Conservation (phyloP, 2,113 vertebrate genomes). For the Ceratotherium simum region DNA sequence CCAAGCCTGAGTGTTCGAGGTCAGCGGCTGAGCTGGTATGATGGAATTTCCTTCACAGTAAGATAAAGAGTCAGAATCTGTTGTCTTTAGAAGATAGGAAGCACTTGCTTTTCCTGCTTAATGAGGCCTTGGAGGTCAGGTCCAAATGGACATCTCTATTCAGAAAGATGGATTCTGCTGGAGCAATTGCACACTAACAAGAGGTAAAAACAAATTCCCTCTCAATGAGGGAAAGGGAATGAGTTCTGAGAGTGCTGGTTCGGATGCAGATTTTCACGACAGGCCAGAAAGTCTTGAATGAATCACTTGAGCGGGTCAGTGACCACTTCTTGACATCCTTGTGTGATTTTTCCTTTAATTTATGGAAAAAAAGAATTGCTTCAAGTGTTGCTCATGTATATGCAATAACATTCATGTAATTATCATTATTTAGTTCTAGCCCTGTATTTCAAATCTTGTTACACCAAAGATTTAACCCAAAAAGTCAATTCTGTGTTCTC, state of each 20-base stretch:
- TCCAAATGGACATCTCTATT: neutral
- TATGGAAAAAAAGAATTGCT: neutral
- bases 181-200: neutral
- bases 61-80: slow-evolving; percentile 39
- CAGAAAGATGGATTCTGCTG: neutral
- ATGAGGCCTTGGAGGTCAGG: neutral
- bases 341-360: slow-evolving; percentile 29
- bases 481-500: neutral
- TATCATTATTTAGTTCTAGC: neutral
- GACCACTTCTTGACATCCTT: neutral
- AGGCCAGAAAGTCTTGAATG: neutral
- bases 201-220: neutral
- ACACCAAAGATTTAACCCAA: neutral
- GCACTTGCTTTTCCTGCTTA: neutral
- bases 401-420: neutral
- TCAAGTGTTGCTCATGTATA: neutral
- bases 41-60: slow-evolving; percentile 48
- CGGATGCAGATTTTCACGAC: neutral
- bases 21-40: neutral
- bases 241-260: neutral
- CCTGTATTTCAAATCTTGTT: slow-evolving; percentile 23
- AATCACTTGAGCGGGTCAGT: neutral
- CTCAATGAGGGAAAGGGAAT: neutral
- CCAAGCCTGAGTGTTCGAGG: neutral
- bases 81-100: neutral